A percentile compares a stretch with the other conserved stretches of the same genome.
phyloP scores from a whole-genome alignment of 2,888 invertebrate genomes.

The Tipula vernalis region DNA sequence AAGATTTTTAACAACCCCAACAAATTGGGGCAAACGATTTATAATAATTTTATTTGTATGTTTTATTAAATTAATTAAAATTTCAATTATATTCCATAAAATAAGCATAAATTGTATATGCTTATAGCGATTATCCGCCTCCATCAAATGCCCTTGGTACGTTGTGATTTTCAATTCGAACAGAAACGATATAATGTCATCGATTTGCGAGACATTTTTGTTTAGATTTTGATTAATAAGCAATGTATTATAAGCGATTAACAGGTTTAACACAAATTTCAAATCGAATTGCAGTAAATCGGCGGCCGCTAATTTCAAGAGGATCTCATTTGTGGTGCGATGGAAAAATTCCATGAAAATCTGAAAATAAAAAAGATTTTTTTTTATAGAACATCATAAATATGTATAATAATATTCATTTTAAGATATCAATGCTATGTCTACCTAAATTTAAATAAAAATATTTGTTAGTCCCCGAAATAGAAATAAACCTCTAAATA shows the following conservation, averaged over 20 bases:
- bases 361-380: slow-evolving; percentile 18
- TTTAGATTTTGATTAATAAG: not conserved
- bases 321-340: slow-evolving; percentile 24
- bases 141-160: slow-evolving; percentile 18
- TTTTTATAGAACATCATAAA: not conserved
- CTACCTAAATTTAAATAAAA: no score
- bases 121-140: slow-evolving; percentile 23
- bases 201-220: slow-evolving; percentile 21
- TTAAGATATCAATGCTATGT: not conserved
- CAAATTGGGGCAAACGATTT: slow-evolving; percentile 30
- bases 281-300: not conserved
- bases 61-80: slow-evolving; percentile 11
- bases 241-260: not conserved
- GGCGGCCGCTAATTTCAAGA: slow-evolving; percentile 21
- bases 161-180: slow-evolving; percentile 29
- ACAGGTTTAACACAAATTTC: not conserved
- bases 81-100: not conserved
- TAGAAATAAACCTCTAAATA: no score
- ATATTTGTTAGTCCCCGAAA: no score
- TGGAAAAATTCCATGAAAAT: slow-evolving; percentile 33
- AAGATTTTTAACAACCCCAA: slow-evolving; percentile 28
- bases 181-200: slow-evolving; percentile 27
- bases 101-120: not conserved
- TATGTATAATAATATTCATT: not conserved
- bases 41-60: slow-evolving; percentile 19